Evolutionary conservation across 23 tunicate genomes (phyloP).

Genomic region (Styela clava): DNA sequence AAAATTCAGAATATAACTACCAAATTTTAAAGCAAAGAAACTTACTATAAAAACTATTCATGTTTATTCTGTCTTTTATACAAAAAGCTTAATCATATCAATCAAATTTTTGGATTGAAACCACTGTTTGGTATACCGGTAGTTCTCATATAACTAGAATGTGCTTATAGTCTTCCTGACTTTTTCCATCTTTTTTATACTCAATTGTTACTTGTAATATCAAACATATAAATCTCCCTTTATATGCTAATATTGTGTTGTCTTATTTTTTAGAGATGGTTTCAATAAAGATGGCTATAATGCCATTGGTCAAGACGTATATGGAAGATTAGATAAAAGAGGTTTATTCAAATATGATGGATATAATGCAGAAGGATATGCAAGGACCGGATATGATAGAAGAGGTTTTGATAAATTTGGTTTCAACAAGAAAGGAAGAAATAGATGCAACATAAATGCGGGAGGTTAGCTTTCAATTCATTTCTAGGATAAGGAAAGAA

Average conservation of each 20-base stretch:
- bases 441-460: constrained; percentile 51
- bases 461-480: too few relatives aligned
- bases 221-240: background rate
- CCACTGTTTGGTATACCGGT: too few relatives aligned
- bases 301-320: constrained; percentile 47
- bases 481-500: too few relatives aligned
- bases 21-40: too few relatives aligned
- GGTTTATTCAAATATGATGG: constrained; percentile 48
- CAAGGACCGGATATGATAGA: constrained; percentile 63
- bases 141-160: too few relatives aligned
- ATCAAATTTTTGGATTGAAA: too few relatives aligned
- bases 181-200: too few relatives aligned
- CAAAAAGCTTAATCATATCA: too few relatives aligned
- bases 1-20: too few relatives aligned
- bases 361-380: constrained; percentile 72
- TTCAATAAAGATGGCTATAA: constrained; percentile 62
- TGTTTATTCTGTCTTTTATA: too few relatives aligned
- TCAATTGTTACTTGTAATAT: background rate
- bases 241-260: background rate
- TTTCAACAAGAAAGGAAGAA: constrained; percentile 33
- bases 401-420: constrained; percentile 64
- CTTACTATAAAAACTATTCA: too few relatives aligned
- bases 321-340: constrained; percentile 46
- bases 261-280: constrained; percentile 40
- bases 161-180: too few relatives aligned